Base-by-base conservation (phyloP, 2,888 invertebrate species). In the Caenorhabditis zanzibari region DNA sequence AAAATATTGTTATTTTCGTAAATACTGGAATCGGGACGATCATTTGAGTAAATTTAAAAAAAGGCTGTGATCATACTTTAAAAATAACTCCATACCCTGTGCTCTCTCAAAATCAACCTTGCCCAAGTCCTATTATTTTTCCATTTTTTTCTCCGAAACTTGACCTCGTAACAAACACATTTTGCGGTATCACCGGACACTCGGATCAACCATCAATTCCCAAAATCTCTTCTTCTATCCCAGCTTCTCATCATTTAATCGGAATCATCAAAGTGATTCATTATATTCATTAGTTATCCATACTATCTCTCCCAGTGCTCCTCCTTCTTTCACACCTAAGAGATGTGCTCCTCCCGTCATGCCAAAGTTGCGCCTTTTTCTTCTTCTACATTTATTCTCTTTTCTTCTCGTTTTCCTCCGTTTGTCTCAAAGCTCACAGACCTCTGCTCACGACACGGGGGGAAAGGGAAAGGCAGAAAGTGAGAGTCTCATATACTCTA, bases 281-380 rank as follows among this genome's bases (percentile, higher is more conserved):
- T 64, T 47, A 64, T 64, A n/a, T 64, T 64, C 47, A 64, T 64
- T 64, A 28, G 28, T 64, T 47, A 7, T 47, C 47, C 47, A 19
- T 19, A 6, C 22, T 26, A 12, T 26, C 14, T 16, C 28, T 26
- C 54, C 38, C 32, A 38, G 26, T 47, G 47, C 47, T 47, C 63
- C n/a, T 44, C 63, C 28, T 63, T 63, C 28, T n/a, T 68, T 68
- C 68, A 38, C 68, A 68, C 68, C 68, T 68, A 54, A n/a, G 24
- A 24, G 54, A 16, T 16, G 16, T 41, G 32, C 66, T 52, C 32
- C 66, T 68, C 24, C 49, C 44, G n/a, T n/a, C 22, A 16, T 68
- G 32, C 66, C 49, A 66, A 66, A 54, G 35, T 35, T 38, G 52
- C 19, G 47, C 52, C 66, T 19, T 63, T 44, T 6, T 44, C n/a